phyloP scores from a whole-genome alignment of 2,888 invertebrate species.

The Gandaritis pyraliata region DNA sequence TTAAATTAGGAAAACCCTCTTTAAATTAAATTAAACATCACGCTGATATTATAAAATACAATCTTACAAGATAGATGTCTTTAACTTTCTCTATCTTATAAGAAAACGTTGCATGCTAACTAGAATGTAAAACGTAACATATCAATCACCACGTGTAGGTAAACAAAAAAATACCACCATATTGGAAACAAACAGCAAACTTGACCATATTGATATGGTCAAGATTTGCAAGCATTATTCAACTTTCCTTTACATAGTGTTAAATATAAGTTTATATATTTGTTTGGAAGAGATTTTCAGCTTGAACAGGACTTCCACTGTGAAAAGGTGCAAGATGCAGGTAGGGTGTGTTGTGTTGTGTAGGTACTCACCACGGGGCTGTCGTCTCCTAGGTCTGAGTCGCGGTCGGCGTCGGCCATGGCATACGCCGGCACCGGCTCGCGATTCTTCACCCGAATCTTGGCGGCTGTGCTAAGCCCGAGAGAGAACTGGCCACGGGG shows the following conservation, averaged over 20 bases:
- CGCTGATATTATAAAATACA: neutral
- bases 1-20: too few species aligned
- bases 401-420: slow-evolving; percentile 88
- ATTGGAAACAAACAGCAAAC: neutral
- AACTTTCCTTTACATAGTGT: too few species aligned
- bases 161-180: slow-evolving; percentile 12
- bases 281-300: neutral
- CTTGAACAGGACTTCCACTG: neutral
- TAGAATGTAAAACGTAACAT: slow-evolving; percentile 1
- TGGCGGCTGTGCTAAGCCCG: slow-evolving; percentile 82
- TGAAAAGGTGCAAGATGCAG: slow-evolving; percentile 27
- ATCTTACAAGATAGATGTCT: slow-evolving; percentile 14
- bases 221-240: too few species aligned
- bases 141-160: slow-evolving; percentile 29
- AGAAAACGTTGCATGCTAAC: slow-evolving; percentile 12
- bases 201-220: too few species aligned
- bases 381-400: slow-evolving; percentile 90
- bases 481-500: slow-evolving; percentile 63
- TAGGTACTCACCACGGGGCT: slow-evolving; percentile 90
- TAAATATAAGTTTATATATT: too few species aligned
- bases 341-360: too few species aligned
- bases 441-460: slow-evolving; percentile 95
- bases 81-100: too few species aligned
- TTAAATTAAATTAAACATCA: neutral
- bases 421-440: slow-evolving; percentile 94